These are phyloP conservation scores for Premnoplex brunnescens DNA, from an alignment of 2,797 vertebrate genomes.

Conservation along the genomic window DNA sequence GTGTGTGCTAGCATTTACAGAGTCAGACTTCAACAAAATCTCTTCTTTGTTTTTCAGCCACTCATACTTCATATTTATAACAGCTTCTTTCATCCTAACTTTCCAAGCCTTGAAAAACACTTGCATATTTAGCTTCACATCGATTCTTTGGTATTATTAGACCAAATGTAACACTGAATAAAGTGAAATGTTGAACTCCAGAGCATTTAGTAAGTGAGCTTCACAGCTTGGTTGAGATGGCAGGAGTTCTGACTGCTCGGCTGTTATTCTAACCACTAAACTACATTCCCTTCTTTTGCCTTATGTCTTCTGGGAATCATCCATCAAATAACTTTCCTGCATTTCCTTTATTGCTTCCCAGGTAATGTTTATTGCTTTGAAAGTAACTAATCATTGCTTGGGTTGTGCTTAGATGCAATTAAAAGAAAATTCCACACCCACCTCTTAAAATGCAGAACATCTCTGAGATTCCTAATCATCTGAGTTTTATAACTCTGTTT, in stretches of 20 bases:
- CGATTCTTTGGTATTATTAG: neutral
- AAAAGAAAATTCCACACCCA: conserved; percentile 53
- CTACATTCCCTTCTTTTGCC: conserved; percentile 28
- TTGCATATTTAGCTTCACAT: neutral
- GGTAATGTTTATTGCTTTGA: conserved; percentile 72
- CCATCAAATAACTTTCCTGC: conserved; percentile 57
- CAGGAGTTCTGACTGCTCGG: conserved; percentile 8
- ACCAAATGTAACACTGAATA: conserved; percentile 1
- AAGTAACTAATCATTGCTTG: conserved; percentile 66
- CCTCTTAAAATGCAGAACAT: conserved; percentile 64
- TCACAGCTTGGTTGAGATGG: neutral
- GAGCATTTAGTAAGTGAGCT: neutral
- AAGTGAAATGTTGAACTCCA: neutral
- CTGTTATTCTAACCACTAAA: conserved; percentile 52
- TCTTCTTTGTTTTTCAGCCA: neutral
- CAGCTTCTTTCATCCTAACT: neutral
- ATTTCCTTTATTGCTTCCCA: conserved; percentile 69
- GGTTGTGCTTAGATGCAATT: conserved; percentile 59
- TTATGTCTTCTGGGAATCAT: conserved; percentile 56
- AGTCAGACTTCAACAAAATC: neutral
- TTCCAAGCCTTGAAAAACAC: conserved; percentile 11
- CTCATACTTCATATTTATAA: neutral
- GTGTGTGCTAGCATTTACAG: neutral
- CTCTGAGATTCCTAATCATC: conserved; percentile 66
- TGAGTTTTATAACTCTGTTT: conserved; percentile 69